Conservation (phyloP, 2,797 vertebrate genomes). For the Protonibea diacanthus region DNA sequence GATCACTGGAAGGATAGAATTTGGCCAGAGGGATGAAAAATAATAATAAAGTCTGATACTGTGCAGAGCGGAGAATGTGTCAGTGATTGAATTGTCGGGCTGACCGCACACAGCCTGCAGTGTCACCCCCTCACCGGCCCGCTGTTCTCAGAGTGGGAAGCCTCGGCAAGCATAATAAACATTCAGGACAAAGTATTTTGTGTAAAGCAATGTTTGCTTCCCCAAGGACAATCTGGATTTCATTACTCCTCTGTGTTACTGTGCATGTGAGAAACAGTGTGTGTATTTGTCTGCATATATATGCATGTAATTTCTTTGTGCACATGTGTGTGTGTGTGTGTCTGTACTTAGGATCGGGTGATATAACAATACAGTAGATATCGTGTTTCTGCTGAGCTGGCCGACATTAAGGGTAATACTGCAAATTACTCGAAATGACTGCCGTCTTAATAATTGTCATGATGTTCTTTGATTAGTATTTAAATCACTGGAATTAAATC, state of each 20-base stretch:
- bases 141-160: constrained; percentile 71
- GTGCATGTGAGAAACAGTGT: constrained; percentile 30
- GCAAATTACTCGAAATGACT: not conserved
- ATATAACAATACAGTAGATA: not conserved
- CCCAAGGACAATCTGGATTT: constrained; percentile 79
- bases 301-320: not conserved
- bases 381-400: not conserved
- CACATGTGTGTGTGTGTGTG: not conserved
- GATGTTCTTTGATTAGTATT: not conserved
- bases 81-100: constrained; percentile 47
- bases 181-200: constrained; percentile 79
- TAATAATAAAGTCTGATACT: constrained; percentile 40
- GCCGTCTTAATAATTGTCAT: not conserved
- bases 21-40: constrained; percentile 17
- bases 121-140: constrained; percentile 58
- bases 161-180: constrained; percentile 83
- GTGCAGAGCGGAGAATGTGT: constrained; percentile 44
- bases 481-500: not conserved
- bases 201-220: constrained; percentile 81
- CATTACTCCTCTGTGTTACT: constrained; percentile 71
- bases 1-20: not conserved
- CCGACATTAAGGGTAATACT: not conserved
- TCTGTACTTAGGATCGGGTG: not conserved
- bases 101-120: constrained; percentile 72
- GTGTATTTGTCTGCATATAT: constrained; percentile 20